phyloP scores from a whole-genome alignment of 2,888 invertebrate genomes.

The Abscondita cerata region DNA sequence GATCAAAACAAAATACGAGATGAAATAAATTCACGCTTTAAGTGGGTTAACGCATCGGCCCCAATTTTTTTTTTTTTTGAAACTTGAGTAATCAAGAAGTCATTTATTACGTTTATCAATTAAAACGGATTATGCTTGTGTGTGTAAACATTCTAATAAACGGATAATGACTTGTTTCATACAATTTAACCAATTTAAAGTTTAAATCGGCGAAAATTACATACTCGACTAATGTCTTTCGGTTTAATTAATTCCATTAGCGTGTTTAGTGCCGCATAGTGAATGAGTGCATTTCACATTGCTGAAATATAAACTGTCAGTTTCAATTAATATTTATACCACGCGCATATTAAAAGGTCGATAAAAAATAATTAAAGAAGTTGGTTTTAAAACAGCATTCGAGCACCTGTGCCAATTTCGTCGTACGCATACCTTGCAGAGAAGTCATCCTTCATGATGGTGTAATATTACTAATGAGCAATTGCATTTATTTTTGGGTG shows the following conservation, averaged over 20 bases:
- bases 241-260: slow-evolving; percentile 17
- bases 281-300: slow-evolving; percentile 8
- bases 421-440: no score
- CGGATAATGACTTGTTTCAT: slow-evolving; percentile 2
- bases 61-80: no score
- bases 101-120: slow-evolving; percentile 15
- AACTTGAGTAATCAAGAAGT: not conserved
- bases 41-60: no score
- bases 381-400: no score
- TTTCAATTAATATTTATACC: slow-evolving; percentile 30
- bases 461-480: no score
- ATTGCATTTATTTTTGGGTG: no score
- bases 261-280: slow-evolving; percentile 7
- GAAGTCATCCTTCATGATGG: no score
- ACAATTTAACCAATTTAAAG: slow-evolving; percentile 10
- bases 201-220: slow-evolving; percentile 13
- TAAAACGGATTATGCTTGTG: slow-evolving; percentile 2
- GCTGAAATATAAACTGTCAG: slow-evolving; percentile 23
- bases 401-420: no score
- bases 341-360: slow-evolving; percentile 20
- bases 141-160: slow-evolving; percentile 8
- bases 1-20: no score
- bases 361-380: no score
- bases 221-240: not conserved
- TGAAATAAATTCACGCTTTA: no score